phyloP scores from a whole-genome alignment of 2,113 vertebrate genomes.

The Illadopsis cleaveri region DNA sequence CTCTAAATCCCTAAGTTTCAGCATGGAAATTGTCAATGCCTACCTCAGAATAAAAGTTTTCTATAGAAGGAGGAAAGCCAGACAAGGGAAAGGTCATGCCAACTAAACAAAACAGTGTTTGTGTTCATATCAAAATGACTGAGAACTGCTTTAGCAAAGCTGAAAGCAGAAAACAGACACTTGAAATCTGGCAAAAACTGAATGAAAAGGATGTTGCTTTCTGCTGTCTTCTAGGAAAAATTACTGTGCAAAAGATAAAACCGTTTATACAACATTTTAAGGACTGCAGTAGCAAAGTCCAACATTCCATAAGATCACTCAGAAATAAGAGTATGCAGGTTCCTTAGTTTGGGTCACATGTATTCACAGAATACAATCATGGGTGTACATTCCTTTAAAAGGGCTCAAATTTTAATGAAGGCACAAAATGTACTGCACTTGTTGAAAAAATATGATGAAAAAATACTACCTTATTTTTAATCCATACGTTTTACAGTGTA shows the following conservation, averaged over 20 bases:
- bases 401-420: neutral
- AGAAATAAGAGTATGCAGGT: neutral
- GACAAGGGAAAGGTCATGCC: neutral
- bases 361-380: neutral
- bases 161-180: neutral
- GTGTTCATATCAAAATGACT: neutral
- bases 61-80: neutral
- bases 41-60: neutral
- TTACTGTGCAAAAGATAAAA: neutral
- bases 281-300: neutral
- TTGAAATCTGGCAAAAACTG: neutral
- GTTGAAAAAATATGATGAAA: neutral
- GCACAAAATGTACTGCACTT: neutral
- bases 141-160: neutral
- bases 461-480: neutral
- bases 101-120: neutral
- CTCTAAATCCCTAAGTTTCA: neutral
- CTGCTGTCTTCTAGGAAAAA: neutral
- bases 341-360: neutral
- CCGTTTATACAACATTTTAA: neutral
- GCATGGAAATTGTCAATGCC: neutral
- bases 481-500: rapidly evolving
- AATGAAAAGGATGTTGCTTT: neutral
- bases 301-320: neutral
- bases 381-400: neutral